Conservation (phyloP, 2,888 invertebrate species). For the Ctena decussata region DNA sequence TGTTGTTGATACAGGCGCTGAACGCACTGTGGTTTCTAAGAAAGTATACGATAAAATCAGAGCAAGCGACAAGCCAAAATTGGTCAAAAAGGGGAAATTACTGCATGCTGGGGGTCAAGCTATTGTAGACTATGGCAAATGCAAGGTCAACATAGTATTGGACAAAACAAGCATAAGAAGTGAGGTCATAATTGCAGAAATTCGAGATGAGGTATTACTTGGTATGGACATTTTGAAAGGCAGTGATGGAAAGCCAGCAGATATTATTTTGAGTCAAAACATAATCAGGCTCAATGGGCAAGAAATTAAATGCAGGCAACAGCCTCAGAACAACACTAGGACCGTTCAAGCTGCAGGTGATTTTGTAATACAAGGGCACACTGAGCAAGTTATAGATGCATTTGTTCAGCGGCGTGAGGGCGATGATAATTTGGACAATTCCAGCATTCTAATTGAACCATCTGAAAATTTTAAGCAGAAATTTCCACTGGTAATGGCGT, state of each 20-base stretch:
- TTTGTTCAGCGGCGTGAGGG: slow-evolving; percentile 33
- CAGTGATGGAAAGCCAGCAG: slow-evolving; percentile 24
- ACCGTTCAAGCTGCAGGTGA: slow-evolving; percentile 19
- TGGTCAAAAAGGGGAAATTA: slow-evolving; percentile 20
- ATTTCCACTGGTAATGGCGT: slow-evolving; percentile 47
- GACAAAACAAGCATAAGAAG: slow-evolving; percentile 1
- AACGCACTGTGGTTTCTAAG: slow-evolving; percentile 13
- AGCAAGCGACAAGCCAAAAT: neutral
- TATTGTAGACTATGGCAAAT: slow-evolving; percentile 10
- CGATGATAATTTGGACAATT: slow-evolving; percentile 2
- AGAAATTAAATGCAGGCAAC: slow-evolving; percentile 22
- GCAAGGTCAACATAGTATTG: slow-evolving; percentile 2
- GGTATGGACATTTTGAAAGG: slow-evolving; percentile 36
- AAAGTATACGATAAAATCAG: slow-evolving; percentile 25
- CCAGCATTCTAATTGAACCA: slow-evolving; percentile 48
- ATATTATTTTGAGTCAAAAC: slow-evolving; percentile 29
- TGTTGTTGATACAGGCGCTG: slow-evolving; percentile 31
- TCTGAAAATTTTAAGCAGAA: slow-evolving; percentile 30
- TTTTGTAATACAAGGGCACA: slow-evolving; percentile 31
- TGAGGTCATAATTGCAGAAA: slow-evolving; percentile 25
- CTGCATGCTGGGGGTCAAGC: slow-evolving; percentile 33
- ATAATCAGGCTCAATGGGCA: slow-evolving; percentile 26
- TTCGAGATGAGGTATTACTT: slow-evolving; percentile 34
- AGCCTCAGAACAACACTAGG: neutral
- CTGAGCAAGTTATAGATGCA: slow-evolving; percentile 51